These are phyloP conservation scores for Cyclura pinguis DNA, from an alignment of 2,797 vertebrate genomes.

Conservation along the genomic window DNA sequence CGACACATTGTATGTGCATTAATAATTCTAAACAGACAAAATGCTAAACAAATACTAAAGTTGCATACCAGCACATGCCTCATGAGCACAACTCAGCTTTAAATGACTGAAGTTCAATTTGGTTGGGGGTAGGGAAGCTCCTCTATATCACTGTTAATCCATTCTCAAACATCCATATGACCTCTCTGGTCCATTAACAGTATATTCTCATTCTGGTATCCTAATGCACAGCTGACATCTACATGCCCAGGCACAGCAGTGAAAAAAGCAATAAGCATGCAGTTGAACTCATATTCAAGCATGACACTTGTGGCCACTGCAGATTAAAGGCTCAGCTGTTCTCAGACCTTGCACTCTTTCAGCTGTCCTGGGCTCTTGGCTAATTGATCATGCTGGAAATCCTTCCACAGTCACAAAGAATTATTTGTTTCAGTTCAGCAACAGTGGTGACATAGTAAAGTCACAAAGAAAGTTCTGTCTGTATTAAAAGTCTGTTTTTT, in stretches of 20 bases:
- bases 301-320: background rate
- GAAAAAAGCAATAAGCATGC: background rate
- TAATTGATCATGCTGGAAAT: slow-evolving; percentile 68
- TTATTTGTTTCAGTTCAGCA: slow-evolving; percentile 63
- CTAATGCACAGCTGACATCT: slow-evolving; percentile 10
- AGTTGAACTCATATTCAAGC: background rate
- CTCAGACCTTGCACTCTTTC: background rate
- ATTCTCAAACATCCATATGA: background rate
- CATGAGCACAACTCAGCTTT: too few species aligned
- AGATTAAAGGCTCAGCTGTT: slow-evolving; percentile 32
- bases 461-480: slow-evolving; percentile 74
- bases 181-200: background rate
- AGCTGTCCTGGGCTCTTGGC: slow-evolving; percentile 49
- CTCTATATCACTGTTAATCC: background rate
- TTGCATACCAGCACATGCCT: too few species aligned
- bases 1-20: too few species aligned
- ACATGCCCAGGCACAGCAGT: background rate
- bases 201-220: background rate
- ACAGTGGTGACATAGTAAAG: slow-evolving; percentile 46
- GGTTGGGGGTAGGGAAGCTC: too few species aligned
- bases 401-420: slow-evolving; percentile 51
- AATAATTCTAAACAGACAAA: too few species aligned
- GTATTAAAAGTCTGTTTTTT: slow-evolving; percentile 40
- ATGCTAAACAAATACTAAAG: too few species aligned
- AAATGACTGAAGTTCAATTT: too few species aligned